Percentiles rank a stretch among this genome's conserved stretches.
phyloP scores from a whole-genome alignment of 2,888 invertebrate species.

The Lasioglossum zephyrum region DNA sequence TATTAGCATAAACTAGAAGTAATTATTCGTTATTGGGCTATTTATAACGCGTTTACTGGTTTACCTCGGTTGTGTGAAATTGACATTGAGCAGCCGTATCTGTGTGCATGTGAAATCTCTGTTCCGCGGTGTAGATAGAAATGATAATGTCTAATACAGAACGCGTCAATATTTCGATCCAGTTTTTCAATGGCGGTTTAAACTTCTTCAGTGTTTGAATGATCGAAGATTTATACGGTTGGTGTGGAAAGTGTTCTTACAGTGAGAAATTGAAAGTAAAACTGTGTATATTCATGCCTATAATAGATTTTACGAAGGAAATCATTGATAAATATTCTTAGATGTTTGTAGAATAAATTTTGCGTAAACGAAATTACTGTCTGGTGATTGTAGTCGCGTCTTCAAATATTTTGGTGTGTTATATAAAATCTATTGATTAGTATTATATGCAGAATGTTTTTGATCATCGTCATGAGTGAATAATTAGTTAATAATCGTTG shows the following conservation, averaged over 20 bases:
- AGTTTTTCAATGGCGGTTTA: background rate
- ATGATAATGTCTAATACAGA: background rate
- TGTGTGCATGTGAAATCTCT: background rate
- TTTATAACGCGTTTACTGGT: background rate
- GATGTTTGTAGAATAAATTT: too few relatives aligned
- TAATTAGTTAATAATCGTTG: too few relatives aligned
- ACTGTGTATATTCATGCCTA: too few relatives aligned
- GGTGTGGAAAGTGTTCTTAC: too few relatives aligned
- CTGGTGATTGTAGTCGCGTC: background rate
- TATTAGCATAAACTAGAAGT: background rate
- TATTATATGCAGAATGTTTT: background rate
- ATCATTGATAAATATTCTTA: too few relatives aligned
- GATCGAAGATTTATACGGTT: too few relatives aligned
- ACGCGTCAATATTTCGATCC: background rate
- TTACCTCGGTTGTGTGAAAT: background rate
- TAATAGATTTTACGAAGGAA: too few relatives aligned
- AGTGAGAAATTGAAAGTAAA: too few relatives aligned
- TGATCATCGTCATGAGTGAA: too few relatives aligned
- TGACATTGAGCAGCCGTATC: background rate
- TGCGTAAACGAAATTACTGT: background rate
- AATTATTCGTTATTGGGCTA: background rate
- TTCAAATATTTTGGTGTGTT: slow-evolving; percentile 8
- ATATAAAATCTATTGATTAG: background rate
- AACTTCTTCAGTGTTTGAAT: too few relatives aligned
- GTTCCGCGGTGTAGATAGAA: background rate